These are phyloP conservation scores for Boloria selene DNA, from an alignment of 2,888 invertebrate species.

Conservation along the genomic window DNA sequence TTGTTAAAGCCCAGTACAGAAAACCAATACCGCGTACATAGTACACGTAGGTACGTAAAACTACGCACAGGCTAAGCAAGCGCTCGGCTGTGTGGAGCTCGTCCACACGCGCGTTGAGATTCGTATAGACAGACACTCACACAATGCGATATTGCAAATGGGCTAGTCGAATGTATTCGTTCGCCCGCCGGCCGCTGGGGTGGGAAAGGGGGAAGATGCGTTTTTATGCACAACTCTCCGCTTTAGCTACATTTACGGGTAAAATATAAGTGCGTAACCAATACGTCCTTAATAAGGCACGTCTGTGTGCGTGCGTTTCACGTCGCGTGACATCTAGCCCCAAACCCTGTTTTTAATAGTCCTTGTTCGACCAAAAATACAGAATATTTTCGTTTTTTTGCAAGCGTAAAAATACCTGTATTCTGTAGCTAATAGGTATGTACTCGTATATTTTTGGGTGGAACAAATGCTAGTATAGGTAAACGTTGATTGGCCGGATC, in stretches of 20 bases:
- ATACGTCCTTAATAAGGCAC: conserved; percentile 47
- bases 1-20: conserved; percentile 79
- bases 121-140: conserved; percentile 67
- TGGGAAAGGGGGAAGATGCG: conserved; percentile 73
- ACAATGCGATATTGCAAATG: conserved; percentile 80
- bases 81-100: conserved; percentile 56
- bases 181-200: conserved; percentile 69
- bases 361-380: conserved; percentile 37
- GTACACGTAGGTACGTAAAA: conserved; percentile 57
- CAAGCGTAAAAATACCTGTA: conserved; percentile 28
- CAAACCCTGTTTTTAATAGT: conserved; percentile 42
- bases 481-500: conserved; percentile 39
- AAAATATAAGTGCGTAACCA: conserved; percentile 77
- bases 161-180: conserved; percentile 82
- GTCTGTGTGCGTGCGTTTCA: conserved; percentile 45
- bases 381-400: conserved; percentile 37
- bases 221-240: conserved; percentile 77
- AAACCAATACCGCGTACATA: conserved; percentile 76
- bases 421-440: conserved; percentile 20
- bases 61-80: conserved; percentile 79
- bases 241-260: conserved; percentile 70
- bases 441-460: conserved; percentile 39
- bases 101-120: conserved; percentile 46
- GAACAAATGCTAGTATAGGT: conserved; percentile 34
- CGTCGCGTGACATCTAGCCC: conserved; percentile 42